A percentile compares a stretch with the other conserved stretches of the same genome.
These are phyloP conservation scores for Polydrusus pterygomalis DNA, from an alignment of 2,888 invertebrate species.

Conservation along the genomic window DNA sequence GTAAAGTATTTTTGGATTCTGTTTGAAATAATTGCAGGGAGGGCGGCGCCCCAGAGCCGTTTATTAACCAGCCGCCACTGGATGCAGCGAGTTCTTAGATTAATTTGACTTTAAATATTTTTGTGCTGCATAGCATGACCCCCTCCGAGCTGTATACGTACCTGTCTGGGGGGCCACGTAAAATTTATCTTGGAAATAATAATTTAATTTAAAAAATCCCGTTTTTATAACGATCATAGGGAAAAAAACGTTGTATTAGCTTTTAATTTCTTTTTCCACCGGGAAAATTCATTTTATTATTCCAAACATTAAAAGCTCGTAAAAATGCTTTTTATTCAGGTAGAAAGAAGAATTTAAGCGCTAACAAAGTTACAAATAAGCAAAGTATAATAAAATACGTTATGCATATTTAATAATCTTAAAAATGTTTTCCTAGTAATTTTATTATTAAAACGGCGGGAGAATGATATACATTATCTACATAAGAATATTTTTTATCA, in stretches of 20 bases:
- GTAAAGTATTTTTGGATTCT: too few species aligned
- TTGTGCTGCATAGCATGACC: too few species aligned
- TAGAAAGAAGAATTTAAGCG: conserved; percentile 33
- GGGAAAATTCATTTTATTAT: conserved; percentile 34
- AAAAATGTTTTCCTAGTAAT: conserved; percentile 43
- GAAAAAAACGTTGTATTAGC: background rate
- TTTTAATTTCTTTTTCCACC: conserved; percentile 3
- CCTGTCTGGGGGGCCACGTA: too few species aligned
- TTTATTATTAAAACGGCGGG: conserved; percentile 7
- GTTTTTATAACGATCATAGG: background rate
- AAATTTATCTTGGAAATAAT: too few species aligned
- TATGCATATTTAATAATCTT: conserved; percentile 51
- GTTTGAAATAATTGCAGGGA: too few species aligned
- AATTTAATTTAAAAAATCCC: too few species aligned
- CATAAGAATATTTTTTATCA: background rate
- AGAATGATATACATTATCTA: background rate
- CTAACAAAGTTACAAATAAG: conserved; percentile 45
- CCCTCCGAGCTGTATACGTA: too few species aligned
- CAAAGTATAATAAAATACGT: conserved; percentile 44
- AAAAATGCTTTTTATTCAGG: conserved; percentile 42
- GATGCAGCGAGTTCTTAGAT: too few species aligned
- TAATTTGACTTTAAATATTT: too few species aligned
- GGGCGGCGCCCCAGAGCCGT: too few species aligned
- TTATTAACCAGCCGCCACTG: too few species aligned
- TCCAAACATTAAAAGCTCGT: conserved; percentile 38